These are phyloP conservation scores for Deilephila elpenor DNA, from an alignment of 2,888 invertebrate genomes.

Conservation along the genomic window DNA sequence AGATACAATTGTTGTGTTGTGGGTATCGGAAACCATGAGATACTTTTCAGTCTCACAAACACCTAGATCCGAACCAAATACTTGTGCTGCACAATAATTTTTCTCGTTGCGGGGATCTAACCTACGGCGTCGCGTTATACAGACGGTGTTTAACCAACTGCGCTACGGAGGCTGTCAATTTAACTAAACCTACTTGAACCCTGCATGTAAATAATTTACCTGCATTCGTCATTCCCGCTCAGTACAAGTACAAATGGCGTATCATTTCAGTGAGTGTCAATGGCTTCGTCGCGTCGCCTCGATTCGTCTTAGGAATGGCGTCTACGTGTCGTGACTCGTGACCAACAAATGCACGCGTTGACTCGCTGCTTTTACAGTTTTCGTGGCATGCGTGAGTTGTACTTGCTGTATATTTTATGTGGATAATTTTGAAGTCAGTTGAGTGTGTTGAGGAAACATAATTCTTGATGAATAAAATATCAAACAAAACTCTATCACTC, in stretches of 20 bases:
- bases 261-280: no score
- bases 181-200: no score
- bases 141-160: neutral
- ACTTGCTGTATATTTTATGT: neutral
- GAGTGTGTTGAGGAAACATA: no score
- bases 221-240: no score
- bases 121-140: no score
- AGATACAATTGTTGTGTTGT: neutral
- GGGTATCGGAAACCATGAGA: neutral
- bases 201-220: no score
- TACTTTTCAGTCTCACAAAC: neutral
- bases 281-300: slow-evolving; percentile 33
- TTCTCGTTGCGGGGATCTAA: neutral
- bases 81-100: neutral
- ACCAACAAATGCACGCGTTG: slow-evolving; percentile 48
- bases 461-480: no score
- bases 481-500: no score
- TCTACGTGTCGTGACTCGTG: slow-evolving; percentile 39
- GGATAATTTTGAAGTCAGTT: neutral
- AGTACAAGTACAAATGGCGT: no score
- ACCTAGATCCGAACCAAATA: neutral
- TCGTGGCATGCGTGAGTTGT: neutral
- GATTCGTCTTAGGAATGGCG: slow-evolving; percentile 41
- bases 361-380: neutral
- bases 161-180: neutral